Evolutionary conservation across 1,140 invertebrate species (phyloP).

Genomic region (Pemphigus obesinymphae): DNA sequence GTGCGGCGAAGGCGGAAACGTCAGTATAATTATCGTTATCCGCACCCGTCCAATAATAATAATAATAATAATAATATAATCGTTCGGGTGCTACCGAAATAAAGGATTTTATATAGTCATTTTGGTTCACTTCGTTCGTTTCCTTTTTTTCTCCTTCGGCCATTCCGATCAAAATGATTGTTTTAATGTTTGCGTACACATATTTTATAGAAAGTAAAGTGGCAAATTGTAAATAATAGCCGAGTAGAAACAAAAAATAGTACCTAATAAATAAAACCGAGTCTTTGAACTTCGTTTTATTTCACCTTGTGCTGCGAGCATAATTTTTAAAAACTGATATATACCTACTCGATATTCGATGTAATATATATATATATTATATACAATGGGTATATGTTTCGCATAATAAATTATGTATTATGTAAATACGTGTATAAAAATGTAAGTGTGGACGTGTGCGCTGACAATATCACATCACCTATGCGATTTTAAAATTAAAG

Average conservation of each 20-base stretch:
- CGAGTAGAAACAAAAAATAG: too few species aligned
- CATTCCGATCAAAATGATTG: too few species aligned
- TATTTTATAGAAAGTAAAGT: background rate
- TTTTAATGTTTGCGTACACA: too few species aligned
- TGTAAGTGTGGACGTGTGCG: background rate
- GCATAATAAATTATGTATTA: background rate
- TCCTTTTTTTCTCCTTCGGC: background rate
- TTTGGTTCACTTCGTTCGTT: background rate
- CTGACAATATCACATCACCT: background rate
- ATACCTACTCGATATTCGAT: too few species aligned
- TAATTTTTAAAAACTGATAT: too few species aligned
- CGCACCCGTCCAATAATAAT: background rate
- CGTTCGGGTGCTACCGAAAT: background rate
- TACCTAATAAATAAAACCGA: too few species aligned
- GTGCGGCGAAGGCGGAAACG: background rate
- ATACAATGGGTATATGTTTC: too few species aligned
- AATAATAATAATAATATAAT: too few species aligned
- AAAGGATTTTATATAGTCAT: background rate
- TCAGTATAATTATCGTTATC: too few species aligned
- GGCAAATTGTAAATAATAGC: background rate
- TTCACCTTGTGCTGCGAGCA: background rate
- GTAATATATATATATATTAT: too few species aligned
- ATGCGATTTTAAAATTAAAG: background rate
- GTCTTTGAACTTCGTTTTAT: background rate
- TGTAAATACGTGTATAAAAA: background rate